Base-by-base conservation (phyloP, 1,140 invertebrate genomes). In the Muscidifurax raptorellus region DNA sequence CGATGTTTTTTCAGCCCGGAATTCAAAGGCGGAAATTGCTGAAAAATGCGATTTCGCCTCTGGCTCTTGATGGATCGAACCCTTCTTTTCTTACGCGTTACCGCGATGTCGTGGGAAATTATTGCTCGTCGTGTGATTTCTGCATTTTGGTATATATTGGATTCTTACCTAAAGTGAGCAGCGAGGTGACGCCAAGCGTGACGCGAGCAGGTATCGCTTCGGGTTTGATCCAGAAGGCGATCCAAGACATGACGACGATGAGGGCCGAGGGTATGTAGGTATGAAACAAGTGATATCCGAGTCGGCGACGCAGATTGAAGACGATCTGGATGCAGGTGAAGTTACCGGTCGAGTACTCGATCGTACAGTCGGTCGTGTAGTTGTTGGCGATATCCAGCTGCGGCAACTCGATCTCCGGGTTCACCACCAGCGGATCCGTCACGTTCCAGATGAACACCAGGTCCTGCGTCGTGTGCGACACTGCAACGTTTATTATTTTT, bases 191-290 rank as follows among this genome's bases (percentile, higher is more conserved):
- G 52, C 97, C 97, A 9, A 97, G 93, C 2, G 96, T 97, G 67
- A 97, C 96, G 87, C 96, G 93, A 0, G 96, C 96, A 0, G 97
- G 97, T 88, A 97, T 97, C 5, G 97, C 97, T 92, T 98, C 97
- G 2, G 97, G 97, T 91, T 98, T 97, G 86, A 98, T 98, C 97
- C 97, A 98, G 91, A 98, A 98, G 10, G 97, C 97, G 87, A 98
- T 97, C 97, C 97, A 98, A 15, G 97, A 97, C 97, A 98, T 98
- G 84, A 98, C 97, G 69, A 98, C 97, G 90, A 98, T 98, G 74
- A 98, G 93, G 1, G 96, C 97, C 18, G 97, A 97, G 3, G 97
- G 97, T 88, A 98, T 97, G 92, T 98, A 98, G 0, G 97, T 98
- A 92, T 98, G 97, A 89, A 98, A 97, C 25, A 98, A 93, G 92